A percentile compares a stretch with the other conserved stretches of the same genome.
Evolutionary conservation across 2,113 vertebrate species (phyloP).

Genomic region (Pungitius pungitius): DNA sequence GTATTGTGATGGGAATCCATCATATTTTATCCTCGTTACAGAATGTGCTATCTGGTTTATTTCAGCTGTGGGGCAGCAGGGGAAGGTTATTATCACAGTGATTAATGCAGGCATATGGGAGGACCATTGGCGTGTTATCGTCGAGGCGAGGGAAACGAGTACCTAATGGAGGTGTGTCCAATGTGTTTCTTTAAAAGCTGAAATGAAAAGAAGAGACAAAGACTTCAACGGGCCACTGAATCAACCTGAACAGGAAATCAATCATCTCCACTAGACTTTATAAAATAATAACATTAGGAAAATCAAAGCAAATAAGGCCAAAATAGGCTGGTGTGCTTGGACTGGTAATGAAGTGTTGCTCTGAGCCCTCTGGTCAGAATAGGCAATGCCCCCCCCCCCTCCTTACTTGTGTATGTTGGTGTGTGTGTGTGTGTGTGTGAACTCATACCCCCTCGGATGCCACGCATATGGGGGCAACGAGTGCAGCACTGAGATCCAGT

Average conservation of each 20-base stretch:
- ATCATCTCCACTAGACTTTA: constrained; percentile 57
- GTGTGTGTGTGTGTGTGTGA: no score
- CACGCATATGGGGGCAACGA: no score
- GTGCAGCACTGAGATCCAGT: no score
- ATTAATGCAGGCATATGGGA: constrained; percentile 70
- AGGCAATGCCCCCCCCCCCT: no score
- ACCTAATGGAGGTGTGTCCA: constrained; percentile 68
- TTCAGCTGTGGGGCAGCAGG: constrained; percentile 56
- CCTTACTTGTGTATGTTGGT: no score
- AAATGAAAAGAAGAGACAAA: constrained; percentile 58
- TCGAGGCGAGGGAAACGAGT: constrained; percentile 53
- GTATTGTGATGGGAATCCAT: constrained; percentile 41
- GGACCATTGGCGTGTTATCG: constrained; percentile 56
- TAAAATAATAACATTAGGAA: constrained; percentile 57
- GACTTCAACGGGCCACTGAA: constrained; percentile 47
- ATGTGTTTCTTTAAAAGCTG: constrained; percentile 61
- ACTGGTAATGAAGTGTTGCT: constrained; percentile 56
- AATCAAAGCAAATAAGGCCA: constrained; percentile 46
- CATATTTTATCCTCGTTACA: constrained; percentile 42
- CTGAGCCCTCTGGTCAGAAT: background rate
- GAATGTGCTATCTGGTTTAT: constrained; percentile 51
- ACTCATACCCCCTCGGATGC: no score
- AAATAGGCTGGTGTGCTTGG: constrained; percentile 35
- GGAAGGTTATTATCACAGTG: constrained; percentile 71
- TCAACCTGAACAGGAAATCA: constrained; percentile 53